Evolutionary conservation across 2,113 vertebrate species (phyloP).

Genomic region (Dromiciops gliroides): DNA sequence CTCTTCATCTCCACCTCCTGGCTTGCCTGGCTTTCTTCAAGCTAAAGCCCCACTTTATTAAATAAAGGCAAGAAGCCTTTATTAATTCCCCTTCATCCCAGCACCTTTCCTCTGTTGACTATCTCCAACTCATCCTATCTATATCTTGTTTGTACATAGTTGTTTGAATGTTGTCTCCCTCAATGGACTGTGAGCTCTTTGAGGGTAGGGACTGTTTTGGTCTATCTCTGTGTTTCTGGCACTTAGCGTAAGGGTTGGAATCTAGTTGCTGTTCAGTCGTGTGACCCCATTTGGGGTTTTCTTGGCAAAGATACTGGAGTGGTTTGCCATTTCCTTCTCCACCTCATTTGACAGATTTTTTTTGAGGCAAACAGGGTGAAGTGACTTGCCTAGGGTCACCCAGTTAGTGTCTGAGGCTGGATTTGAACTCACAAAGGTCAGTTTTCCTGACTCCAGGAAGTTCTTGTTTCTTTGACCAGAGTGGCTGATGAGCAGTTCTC

Average conservation of each 20-base stretch:
- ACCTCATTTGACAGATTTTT: background rate
- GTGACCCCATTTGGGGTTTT: background rate
- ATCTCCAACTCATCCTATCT: background rate
- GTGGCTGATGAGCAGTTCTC: too few relatives aligned
- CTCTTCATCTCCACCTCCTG: background rate
- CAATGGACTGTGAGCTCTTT: background rate
- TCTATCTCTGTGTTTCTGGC: background rate
- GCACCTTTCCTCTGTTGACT: background rate
- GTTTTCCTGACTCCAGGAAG: too few relatives aligned
- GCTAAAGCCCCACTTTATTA: background rate
- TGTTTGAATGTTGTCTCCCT: background rate
- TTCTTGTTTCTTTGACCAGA: too few relatives aligned
- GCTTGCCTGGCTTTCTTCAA: background rate
- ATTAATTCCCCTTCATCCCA: background rate
- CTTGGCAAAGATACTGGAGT: background rate
- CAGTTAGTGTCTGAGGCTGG: too few relatives aligned
- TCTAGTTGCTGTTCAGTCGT: background rate
- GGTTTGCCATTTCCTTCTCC: background rate
- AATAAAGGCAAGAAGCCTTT: background rate
- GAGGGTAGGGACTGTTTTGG: background rate
- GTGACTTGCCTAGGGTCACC: too few relatives aligned
- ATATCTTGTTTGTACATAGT: background rate
- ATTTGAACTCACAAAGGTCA: too few relatives aligned
- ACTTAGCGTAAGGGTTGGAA: background rate
- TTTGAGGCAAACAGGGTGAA: too few relatives aligned